Evolutionary conservation across 2,888 invertebrate species (phyloP).

Genomic region (Cantharis lateralis): DNA sequence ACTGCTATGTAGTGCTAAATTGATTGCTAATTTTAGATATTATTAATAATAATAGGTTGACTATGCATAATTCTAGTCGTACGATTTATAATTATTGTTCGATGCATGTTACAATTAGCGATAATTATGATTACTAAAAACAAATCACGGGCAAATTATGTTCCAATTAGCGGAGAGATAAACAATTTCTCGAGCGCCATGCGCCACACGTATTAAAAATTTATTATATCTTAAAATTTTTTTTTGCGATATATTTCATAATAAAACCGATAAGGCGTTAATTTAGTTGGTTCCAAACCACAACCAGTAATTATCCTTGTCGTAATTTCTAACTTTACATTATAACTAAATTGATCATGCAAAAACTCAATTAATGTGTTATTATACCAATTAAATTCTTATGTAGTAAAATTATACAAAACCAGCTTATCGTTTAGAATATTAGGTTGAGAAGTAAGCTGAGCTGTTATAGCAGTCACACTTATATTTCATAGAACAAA

Average conservation of each 20-base stretch:
- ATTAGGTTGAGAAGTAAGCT: too few relatives aligned
- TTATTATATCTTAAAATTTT: neutral
- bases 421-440: too few relatives aligned
- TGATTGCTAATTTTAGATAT: neutral
- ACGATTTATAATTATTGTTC: neutral
- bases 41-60: too few relatives aligned
- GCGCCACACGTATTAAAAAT: neutral
- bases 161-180: neutral
- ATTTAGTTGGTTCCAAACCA: neutral
- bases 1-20: neutral
- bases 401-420: neutral
- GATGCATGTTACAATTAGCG: neutral
- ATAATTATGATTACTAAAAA: neutral
- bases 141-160: neutral
- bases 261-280: neutral
- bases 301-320: too few relatives aligned
- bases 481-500: too few relatives aligned
- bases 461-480: too few relatives aligned
- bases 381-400: neutral
- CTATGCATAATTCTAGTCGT: neutral
- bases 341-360: neutral
- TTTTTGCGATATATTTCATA: neutral
- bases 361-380: neutral
- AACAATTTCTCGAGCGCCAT: neutral
- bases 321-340: neutral